Evolutionary conservation across 1,140 invertebrate species (phyloP).

Genomic region (Papilio xuthus): DNA sequence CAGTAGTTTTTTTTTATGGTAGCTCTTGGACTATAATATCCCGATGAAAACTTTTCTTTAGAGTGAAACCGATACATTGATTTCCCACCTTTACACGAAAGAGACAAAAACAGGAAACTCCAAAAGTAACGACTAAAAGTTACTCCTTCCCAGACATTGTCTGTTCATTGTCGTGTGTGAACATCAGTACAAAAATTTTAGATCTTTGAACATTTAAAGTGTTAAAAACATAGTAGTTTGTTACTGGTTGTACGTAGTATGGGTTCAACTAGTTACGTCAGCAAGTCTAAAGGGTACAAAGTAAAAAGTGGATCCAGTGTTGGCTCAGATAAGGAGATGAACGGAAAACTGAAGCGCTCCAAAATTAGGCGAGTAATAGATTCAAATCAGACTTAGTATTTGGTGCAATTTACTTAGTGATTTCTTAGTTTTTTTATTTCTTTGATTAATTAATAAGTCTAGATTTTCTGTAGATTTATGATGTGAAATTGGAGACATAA

Average conservation of each 20-base stretch:
- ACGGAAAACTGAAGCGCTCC: constrained; percentile 64
- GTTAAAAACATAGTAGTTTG: background rate
- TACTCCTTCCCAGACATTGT: constrained; percentile 58
- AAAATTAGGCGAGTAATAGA: constrained; percentile 66
- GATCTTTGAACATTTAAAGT: background rate
- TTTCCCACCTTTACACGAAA: constrained; percentile 53
- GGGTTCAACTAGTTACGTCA: constrained; percentile 75
- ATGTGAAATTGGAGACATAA: too few relatives aligned
- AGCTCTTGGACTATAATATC: constrained; percentile 59
- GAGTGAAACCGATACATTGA: constrained; percentile 56
- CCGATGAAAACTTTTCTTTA: constrained; percentile 62
- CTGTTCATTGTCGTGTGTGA: constrained; percentile 43
- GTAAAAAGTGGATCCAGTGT: constrained; percentile 70
- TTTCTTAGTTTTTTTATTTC: background rate
- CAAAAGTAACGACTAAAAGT: constrained; percentile 54
- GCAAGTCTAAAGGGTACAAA: constrained; percentile 65
- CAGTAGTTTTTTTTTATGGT: constrained; percentile 9
- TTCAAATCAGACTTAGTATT: background rate
- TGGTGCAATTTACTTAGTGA: background rate
- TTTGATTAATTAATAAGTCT: background rate
- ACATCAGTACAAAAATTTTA: constrained; percentile 37
- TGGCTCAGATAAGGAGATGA: constrained; percentile 74
- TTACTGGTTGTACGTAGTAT: constrained; percentile 49
- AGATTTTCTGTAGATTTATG: too few relatives aligned
- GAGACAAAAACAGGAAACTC: constrained; percentile 66